Evolutionary conservation across 2,113 vertebrate species (phyloP).

Genomic region (Chroicocephalus ridibundus): DNA sequence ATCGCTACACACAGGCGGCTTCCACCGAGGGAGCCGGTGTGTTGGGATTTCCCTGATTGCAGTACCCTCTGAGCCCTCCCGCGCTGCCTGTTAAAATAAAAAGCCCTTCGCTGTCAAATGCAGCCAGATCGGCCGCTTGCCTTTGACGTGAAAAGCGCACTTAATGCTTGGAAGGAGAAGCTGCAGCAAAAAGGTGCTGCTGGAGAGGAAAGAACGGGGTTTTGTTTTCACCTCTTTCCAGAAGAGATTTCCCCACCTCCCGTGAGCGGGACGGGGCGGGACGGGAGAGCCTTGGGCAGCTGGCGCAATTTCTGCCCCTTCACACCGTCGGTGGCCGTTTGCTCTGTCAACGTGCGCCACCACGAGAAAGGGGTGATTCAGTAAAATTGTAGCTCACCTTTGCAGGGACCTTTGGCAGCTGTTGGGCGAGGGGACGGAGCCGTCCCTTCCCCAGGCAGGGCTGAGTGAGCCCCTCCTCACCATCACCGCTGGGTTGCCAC

Average conservation of each 20-base stretch:
- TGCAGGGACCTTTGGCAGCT: not conserved
- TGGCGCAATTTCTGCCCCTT: fast-evolving
- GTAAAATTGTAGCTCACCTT: fast-evolving
- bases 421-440: not conserved
- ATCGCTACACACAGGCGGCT: not conserved
- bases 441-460: not conserved
- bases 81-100: not conserved
- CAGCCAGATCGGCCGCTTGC: not conserved
- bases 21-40: not conserved
- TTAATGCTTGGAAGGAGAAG: not conserved
- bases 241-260: not conserved
- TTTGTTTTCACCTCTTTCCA: not conserved
- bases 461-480: not conserved
- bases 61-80: not conserved
- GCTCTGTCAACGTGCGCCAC: not conserved
- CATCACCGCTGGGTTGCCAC: not conserved
- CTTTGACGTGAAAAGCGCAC: not conserved
- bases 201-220: not conserved
- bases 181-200: not conserved
- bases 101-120: not conserved
- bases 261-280: fast-evolving
- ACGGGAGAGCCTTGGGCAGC: not conserved
- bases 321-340: fast-evolving
- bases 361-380: not conserved
- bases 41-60: slow-evolving; percentile 30